Conservation (phyloP, 2,888 invertebrate genomes). For the Phrixothrix hirtus region DNA sequence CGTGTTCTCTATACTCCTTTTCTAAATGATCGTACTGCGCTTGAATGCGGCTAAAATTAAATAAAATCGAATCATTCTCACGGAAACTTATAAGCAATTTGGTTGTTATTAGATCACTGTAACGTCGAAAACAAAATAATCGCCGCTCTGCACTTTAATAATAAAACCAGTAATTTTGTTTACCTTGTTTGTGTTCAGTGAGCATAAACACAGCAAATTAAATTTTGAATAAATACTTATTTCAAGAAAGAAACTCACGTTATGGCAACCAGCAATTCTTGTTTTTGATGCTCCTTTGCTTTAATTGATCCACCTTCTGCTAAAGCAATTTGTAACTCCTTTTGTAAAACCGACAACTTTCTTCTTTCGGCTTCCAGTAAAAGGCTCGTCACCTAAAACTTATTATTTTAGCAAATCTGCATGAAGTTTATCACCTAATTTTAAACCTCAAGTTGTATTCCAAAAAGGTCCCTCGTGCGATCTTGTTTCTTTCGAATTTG, state of each 20-base stretch:
- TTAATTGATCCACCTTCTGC: slow-evolving; percentile 67
- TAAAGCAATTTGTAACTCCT: slow-evolving; percentile 65
- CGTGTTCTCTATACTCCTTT: slow-evolving; percentile 69
- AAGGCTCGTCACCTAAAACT: slow-evolving; percentile 69
- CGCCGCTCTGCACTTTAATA: too few species aligned
- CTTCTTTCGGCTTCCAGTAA: slow-evolving; percentile 70
- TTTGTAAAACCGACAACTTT: slow-evolving; percentile 67
- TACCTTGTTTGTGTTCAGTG: too few species aligned
- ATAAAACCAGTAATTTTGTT: too few species aligned
- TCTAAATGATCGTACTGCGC: slow-evolving; percentile 71
- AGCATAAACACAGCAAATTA: too few species aligned
- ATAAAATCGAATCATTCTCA: too few species aligned
- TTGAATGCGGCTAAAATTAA: slow-evolving; percentile 70
- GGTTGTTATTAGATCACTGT: too few species aligned
- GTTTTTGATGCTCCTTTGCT: slow-evolving; percentile 68
- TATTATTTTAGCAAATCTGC: too few species aligned
- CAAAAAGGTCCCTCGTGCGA: slow-evolving; percentile 63
- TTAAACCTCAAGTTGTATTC: slow-evolving; percentile 67
- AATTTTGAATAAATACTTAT: background rate
- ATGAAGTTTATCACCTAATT: too few species aligned
- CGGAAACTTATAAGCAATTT: too few species aligned
- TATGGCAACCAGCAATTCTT: slow-evolving; percentile 66
- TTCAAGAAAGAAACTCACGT: slow-evolving; percentile 60
- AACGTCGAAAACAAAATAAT: too few species aligned
- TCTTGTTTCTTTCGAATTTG: slow-evolving; percentile 53